Conservation (phyloP, 2,888 invertebrate genomes). For the Drosophila infuscata region DNA sequence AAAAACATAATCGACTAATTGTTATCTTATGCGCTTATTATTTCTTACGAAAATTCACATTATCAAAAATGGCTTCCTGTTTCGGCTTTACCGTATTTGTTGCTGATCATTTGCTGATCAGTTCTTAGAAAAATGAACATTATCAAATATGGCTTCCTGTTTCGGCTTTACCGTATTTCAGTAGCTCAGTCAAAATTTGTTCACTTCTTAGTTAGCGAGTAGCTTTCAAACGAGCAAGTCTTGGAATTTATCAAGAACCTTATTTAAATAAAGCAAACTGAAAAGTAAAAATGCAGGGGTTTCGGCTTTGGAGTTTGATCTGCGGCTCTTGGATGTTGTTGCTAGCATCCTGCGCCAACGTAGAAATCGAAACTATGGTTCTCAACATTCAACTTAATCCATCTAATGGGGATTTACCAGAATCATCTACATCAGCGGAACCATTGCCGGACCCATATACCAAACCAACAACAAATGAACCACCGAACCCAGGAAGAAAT, state of each 20-base stretch:
- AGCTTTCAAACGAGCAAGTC: conserved; percentile 4
- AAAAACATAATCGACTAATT: background rate
- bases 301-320: background rate
- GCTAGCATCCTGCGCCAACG: background rate
- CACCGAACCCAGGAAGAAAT: background rate
- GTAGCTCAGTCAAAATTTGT: background rate
- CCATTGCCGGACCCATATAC: background rate
- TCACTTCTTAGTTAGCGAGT: conserved; percentile 5
- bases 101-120: too few relatives aligned
- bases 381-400: too few relatives aligned
- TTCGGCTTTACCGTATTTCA: background rate
- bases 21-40: background rate
- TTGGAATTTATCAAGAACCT: background rate
- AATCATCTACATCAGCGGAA: background rate
- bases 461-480: background rate
- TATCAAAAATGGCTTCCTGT: conserved; percentile 41
- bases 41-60: background rate
- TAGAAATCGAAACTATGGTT: background rate
- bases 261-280: background rate
- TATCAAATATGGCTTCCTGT: conserved; percentile 41
- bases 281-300: background rate
- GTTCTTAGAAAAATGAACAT: background rate
- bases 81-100: background rate
- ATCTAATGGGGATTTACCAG: background rate
- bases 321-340: background rate